Conservation (phyloP, 2,888 invertebrate species). For the Drosophila ustulata region DNA sequence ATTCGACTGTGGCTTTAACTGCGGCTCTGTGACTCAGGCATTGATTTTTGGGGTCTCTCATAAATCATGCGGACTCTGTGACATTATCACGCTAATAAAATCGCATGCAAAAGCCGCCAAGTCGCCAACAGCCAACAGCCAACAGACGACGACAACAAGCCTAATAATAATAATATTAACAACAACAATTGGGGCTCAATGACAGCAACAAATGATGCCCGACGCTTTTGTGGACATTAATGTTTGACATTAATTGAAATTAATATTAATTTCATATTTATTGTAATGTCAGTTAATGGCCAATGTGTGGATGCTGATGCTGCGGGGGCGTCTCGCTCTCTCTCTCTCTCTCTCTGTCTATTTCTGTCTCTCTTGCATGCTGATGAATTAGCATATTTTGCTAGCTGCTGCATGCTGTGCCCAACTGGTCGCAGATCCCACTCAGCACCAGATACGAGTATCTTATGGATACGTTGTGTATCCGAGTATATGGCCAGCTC, state of each 20-base stretch:
- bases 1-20: conserved; percentile 11
- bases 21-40: conserved; percentile 48
- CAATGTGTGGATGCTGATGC: conserved; percentile 36
- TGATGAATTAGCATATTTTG: conserved; percentile 75
- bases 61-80: conserved; percentile 83
- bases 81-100: conserved; percentile 84
- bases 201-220: conserved; percentile 82
- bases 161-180: conserved; percentile 16
- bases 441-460: conserved; percentile 18
- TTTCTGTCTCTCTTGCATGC: conserved; percentile 21
- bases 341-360: neutral
- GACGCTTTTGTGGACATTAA: conserved; percentile 83
- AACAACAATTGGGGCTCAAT: conserved; percentile 38
- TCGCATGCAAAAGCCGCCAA: conserved; percentile 71
- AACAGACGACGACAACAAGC: conserved; percentile 24
- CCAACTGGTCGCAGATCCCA: conserved; percentile 61
- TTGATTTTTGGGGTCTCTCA: conserved; percentile 60
- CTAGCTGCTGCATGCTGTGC: conserved; percentile 60
- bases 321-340: conserved; percentile 57
- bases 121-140: conserved; percentile 52
- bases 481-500: conserved; percentile 50
- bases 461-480: neutral
- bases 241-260: conserved; percentile 84
- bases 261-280: conserved; percentile 84
- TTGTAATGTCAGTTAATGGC: conserved; percentile 75